Conservation (phyloP, 2,113 vertebrate species). For the Carettochelys insculpta region DNA sequence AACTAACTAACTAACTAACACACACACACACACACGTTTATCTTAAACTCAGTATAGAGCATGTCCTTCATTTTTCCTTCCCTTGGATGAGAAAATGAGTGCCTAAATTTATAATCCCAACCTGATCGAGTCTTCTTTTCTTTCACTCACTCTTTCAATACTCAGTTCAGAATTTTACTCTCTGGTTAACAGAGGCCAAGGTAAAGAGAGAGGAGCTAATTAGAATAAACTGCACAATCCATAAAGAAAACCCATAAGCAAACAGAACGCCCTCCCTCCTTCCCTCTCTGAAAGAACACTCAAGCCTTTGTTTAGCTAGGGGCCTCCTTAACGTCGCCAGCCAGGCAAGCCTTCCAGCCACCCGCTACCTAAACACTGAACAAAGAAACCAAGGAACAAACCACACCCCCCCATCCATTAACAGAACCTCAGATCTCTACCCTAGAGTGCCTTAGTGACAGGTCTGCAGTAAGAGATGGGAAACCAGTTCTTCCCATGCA, state of each 20-base stretch:
- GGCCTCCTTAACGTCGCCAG: background rate
- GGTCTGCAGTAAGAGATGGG: fast-evolving
- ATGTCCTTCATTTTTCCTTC: background rate
- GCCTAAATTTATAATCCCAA: background rate
- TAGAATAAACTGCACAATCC: background rate
- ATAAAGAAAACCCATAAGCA: background rate
- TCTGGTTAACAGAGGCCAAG: background rate
- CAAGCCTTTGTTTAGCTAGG: constrained; percentile 18
- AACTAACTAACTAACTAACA: too few species aligned
- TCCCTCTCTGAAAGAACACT: constrained; percentile 10
- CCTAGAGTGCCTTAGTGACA: background rate
- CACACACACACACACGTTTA: too few species aligned
- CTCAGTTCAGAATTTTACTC: background rate
- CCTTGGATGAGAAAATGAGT: background rate
- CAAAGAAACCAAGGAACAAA: constrained; percentile 18
- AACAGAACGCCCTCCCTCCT: too few species aligned
- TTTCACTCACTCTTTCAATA: background rate
- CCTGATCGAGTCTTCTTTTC: background rate
- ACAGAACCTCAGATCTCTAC: background rate
- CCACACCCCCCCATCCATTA: background rate
- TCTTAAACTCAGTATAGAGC: background rate
- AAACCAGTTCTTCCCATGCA: background rate
- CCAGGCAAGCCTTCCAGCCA: background rate
- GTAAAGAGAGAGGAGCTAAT: constrained; percentile 33
- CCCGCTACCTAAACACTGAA: background rate